phyloP scores from a whole-genome alignment of 2,888 invertebrate species.

The Germaria angustata region DNA sequence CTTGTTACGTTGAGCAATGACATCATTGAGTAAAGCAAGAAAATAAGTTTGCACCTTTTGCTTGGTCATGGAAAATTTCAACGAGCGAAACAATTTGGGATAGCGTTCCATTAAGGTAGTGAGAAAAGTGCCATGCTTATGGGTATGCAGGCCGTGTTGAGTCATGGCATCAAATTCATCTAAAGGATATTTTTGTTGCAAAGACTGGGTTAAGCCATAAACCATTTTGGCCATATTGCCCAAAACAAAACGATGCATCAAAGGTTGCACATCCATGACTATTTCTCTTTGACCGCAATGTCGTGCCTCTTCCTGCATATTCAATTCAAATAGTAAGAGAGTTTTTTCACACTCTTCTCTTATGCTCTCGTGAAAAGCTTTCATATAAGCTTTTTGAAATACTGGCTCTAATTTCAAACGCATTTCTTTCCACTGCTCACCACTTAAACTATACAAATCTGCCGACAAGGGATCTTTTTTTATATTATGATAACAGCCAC shows the following conservation, averaged over 20 bases:
- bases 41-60: slow-evolving; percentile 73
- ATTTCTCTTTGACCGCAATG: slow-evolving; percentile 75
- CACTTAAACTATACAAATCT: slow-evolving; percentile 79
- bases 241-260: slow-evolving; percentile 74
- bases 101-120: slow-evolving; percentile 73
- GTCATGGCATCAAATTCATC: slow-evolving; percentile 75
- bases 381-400: slow-evolving; percentile 76
- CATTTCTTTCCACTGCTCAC: slow-evolving; percentile 78
- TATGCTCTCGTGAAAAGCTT: slow-evolving; percentile 72
- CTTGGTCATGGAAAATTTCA: slow-evolving; percentile 72
- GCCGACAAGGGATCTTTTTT: slow-evolving; percentile 79
- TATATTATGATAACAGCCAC: slow-evolving; percentile 77
- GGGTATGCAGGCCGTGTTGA: slow-evolving; percentile 71
- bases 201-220: slow-evolving; percentile 71
- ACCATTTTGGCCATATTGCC: slow-evolving; percentile 73
- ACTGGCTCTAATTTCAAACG: slow-evolving; percentile 78
- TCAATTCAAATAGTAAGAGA: slow-evolving; percentile 67
- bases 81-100: slow-evolving; percentile 71
- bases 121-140: slow-evolving; percentile 71
- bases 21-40: slow-evolving; percentile 69
- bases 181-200: slow-evolving; percentile 70
- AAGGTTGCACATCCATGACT: slow-evolving; percentile 74
- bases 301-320: slow-evolving; percentile 69
- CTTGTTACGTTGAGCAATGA: slow-evolving; percentile 71
- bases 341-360: slow-evolving; percentile 70